Percentiles rank a stretch among this genome's conserved stretches.
Conservation (phyloP, 2,797 vertebrate genomes). For the Channa striata region DNA sequence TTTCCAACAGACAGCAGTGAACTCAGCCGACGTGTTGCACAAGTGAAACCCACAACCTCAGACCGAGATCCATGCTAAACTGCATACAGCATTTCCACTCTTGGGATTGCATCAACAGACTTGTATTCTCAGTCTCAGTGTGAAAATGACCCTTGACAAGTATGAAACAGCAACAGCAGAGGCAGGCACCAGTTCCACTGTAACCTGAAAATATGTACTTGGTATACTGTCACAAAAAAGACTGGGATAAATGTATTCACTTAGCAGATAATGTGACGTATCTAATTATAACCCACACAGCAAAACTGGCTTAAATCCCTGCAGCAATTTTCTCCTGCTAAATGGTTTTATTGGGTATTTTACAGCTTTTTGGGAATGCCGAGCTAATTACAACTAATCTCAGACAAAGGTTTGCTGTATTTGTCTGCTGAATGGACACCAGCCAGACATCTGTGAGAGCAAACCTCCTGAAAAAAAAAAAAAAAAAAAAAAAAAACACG, state of each 20-base stretch:
- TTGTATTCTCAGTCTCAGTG: neutral
- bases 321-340: constrained; percentile 28
- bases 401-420: constrained; percentile 70
- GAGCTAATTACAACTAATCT: constrained; percentile 47
- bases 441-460: constrained; percentile 67
- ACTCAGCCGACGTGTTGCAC: constrained; percentile 21
- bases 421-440: constrained; percentile 62
- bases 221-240: constrained; percentile 7
- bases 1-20: constrained; percentile 19
- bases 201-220: neutral
- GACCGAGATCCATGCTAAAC: neutral
- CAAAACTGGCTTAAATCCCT: constrained; percentile 34
- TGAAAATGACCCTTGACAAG: neutral
- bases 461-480: constrained; percentile 36
- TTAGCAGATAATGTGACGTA: constrained; percentile 12
- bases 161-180: neutral
- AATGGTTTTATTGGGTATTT: constrained; percentile 56
- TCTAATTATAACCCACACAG: constrained; percentile 3
- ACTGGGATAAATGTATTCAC: constrained; percentile 1
- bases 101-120: constrained; percentile 45
- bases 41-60: constrained; percentile 22
- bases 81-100: constrained; percentile 18
- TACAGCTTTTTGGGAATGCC: constrained; percentile 28
- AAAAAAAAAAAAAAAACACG: constrained; percentile 17
- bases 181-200: neutral